Evolutionary conservation across 2,113 vertebrate genomes (phyloP).

Genomic region (Athene cunicularia): DNA sequence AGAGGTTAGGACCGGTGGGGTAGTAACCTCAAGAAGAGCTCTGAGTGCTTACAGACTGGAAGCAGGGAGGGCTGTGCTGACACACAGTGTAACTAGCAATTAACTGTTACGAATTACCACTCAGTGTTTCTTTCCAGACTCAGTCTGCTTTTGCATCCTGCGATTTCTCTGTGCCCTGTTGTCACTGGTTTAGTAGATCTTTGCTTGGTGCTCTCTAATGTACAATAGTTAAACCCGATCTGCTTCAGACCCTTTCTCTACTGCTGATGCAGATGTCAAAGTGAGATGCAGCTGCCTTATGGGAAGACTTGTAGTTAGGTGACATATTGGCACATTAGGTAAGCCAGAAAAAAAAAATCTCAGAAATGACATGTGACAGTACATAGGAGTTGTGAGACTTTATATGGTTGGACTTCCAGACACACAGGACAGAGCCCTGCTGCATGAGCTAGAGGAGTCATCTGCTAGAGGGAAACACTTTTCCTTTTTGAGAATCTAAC

Average conservation of each 20-base stretch:
- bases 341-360: not conserved
- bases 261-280: not conserved
- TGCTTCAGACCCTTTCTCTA: not conserved
- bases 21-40: not conserved
- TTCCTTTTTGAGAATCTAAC: not conserved
- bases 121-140: not conserved
- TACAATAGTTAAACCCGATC: not conserved
- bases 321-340: fast-evolving
- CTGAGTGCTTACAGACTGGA: not conserved
- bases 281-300: not conserved
- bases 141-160: not conserved
- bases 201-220: not conserved
- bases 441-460: not conserved
- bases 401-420: not conserved
- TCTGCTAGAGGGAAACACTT: not conserved
- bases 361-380: not conserved
- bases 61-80: not conserved
- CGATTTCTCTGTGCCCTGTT: not conserved
- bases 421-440: not conserved
- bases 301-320: not conserved
- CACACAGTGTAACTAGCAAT: not conserved
- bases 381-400: not conserved
- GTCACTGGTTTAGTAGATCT: not conserved
- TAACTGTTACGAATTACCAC: not conserved
- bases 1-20: not conserved